Evolutionary conservation across 2,888 invertebrate genomes (phyloP).

Genomic region (Lochmaea capreae): DNA sequence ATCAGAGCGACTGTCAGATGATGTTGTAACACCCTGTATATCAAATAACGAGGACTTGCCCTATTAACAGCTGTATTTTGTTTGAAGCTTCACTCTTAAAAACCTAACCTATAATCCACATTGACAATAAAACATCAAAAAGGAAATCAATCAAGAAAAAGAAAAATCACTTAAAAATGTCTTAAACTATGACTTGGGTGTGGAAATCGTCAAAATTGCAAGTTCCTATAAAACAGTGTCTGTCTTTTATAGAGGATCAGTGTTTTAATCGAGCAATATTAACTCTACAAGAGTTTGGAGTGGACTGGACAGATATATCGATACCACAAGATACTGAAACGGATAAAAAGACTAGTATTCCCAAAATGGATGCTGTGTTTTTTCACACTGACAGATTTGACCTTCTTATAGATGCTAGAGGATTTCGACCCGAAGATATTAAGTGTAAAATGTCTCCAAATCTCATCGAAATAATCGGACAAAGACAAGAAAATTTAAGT

Average conservation of each 20-base stretch:
- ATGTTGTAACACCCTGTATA: no score
- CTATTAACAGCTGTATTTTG: no score
- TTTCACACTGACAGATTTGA: conserved; percentile 45
- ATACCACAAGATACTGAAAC: neutral
- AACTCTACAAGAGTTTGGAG: conserved; percentile 37
- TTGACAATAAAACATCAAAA: conserved; percentile 12
- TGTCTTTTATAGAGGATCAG: conserved; percentile 38
- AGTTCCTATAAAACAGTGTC: conserved; percentile 35
- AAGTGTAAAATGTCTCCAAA: conserved; percentile 50
- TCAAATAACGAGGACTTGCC: no score
- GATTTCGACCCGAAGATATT: conserved; percentile 53
- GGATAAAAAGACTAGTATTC: conserved; percentile 2
- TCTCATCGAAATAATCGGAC: conserved; percentile 47
- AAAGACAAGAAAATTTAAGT: conserved; percentile 26
- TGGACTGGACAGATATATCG: conserved; percentile 30
- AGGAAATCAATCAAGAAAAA: no score
- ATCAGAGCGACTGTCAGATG: no score
- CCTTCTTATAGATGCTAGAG: conserved; percentile 51
- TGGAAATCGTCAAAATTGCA: conserved; percentile 37
- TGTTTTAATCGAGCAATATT: conserved; percentile 31
- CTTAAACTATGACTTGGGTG: conserved; percentile 31
- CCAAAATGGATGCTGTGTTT: conserved; percentile 43
- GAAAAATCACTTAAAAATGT: conserved; percentile 12
- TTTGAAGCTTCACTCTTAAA: neutral
- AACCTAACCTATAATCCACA: neutral